Conservation (phyloP, 2,888 invertebrate species). For the Papilio gigon region DNA sequence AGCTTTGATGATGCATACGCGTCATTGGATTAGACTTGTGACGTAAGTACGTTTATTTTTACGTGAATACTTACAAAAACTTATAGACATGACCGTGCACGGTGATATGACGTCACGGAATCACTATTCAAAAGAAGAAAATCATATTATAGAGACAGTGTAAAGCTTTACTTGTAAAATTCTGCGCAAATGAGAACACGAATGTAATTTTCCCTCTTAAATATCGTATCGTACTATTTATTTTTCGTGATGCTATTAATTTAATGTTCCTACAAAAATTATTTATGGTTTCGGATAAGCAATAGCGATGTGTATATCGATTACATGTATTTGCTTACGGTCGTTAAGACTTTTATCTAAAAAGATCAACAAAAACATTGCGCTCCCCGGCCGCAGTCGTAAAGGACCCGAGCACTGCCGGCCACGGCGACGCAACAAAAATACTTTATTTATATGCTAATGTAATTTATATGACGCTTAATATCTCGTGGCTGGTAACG, state of each 20-base stretch:
- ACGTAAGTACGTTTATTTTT: constrained; percentile 10
- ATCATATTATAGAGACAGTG: neutral
- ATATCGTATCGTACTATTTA: constrained; percentile 45
- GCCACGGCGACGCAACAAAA: constrained; percentile 74
- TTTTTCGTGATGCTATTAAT: constrained; percentile 77
- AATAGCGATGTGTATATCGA: constrained; percentile 76
- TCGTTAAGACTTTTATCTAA: constrained; percentile 81
- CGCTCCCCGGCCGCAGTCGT: constrained; percentile 74
- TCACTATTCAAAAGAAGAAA: neutral
- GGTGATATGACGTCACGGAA: constrained; percentile 2
- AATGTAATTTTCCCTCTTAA: constrained; percentile 1
- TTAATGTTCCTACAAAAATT: constrained; percentile 75
- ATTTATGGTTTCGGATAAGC: constrained; percentile 80
- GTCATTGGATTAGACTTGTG: neutral
- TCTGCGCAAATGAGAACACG: neutral
- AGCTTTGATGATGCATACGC: neutral
- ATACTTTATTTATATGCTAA: constrained; percentile 83
- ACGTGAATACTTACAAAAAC: neutral
- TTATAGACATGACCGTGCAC: neutral
- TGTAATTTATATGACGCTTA: constrained; percentile 83
- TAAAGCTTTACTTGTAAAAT: constrained; percentile 6
- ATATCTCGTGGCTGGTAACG: constrained; percentile 81
- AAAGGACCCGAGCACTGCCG: constrained; percentile 74
- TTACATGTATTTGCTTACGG: constrained; percentile 79
- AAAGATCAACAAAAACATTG: constrained; percentile 79